Percentiles rank a stretch among this genome's conserved stretches.
Conservation (phyloP, 2,888 invertebrate species). For the Itoplectis maculator region DNA sequence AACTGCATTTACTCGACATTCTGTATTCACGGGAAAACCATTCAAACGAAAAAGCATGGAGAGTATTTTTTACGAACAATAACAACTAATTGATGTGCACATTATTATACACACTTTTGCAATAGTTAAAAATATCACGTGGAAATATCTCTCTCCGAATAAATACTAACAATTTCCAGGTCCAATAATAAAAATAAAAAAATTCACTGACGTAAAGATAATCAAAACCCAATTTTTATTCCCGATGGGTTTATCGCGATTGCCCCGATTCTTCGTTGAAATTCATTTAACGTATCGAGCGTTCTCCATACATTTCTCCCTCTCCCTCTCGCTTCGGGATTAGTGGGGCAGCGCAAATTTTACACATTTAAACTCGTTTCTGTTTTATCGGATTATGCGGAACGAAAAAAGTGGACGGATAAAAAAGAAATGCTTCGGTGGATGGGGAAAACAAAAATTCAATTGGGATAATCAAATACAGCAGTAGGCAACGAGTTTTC, state of each 20-base stretch:
- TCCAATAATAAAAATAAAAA: no score
- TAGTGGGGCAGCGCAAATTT: not conserved
- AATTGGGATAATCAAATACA: constrained; percentile 16
- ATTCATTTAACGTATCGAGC: constrained; percentile 1
- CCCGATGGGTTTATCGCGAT: no score
- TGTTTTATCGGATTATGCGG: not conserved
- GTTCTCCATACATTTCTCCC: not conserved
- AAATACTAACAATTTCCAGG: no score
- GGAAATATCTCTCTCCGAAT: no score
- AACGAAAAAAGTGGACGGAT: no score
- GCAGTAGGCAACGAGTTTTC: constrained; percentile 18
- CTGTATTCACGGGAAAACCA: not conserved
- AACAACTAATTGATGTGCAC: no score
- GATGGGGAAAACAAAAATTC: not conserved
- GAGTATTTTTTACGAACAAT: no score
- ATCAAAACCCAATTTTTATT: no score
- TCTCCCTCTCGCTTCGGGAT: not conserved
- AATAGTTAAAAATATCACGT: no score
- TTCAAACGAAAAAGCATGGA: no score
- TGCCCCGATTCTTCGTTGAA: constrained; percentile 1
- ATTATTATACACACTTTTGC: no score
- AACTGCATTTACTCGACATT: not conserved
- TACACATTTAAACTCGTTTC: not conserved
- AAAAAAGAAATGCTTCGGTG: not conserved
- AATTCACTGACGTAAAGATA: no score